Evolutionary conservation across 2,888 invertebrate species (phyloP), one percentile per base, ranked within the genome.

Genomic region (Eupithecia tripunctaria): DNA sequence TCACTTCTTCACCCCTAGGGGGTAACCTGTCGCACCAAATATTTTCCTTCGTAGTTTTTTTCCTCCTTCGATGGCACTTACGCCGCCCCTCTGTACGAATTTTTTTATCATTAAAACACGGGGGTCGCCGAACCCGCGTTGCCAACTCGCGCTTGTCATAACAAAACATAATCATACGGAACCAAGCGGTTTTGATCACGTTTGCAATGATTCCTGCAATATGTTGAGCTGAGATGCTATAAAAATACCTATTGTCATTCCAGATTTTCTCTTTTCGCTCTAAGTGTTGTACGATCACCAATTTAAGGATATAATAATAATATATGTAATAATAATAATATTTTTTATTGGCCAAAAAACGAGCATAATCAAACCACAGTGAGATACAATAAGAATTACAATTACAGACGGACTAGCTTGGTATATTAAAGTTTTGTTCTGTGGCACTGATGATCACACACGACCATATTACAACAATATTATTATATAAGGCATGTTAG

Each of bases 1-100:
- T 87, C 84, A 84, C 80, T 75, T 73, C 79, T 75, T 73, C 79
- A 78, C 79, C 84, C 82, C 85, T 82, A 83, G 80, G 86, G 84
- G 89, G 89, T 90, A 92, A 94, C 94, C 94, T 94, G 94, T 94
- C 94, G 94, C 93, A 91, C 94, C 94, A 94, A 94, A 94, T 94
- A 94, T 94, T 94, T 94, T 94, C 90, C 93, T 94, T 87, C 91
- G 92, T 93, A 93, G 94, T 93, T 94, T 94, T 63, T 84, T 93
- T 94, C 93, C 92, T 92, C 89, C 91, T 93, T 91, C 92, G 91
- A 93, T 93, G 92, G 93, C 94, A 94, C 94, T 94, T 93, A 93
- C 91, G 89, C 88, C 89, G 88, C 92, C 94, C 93, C 92, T 91
- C 91, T 88, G 91, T 91, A 93, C 94, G 94, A 94, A 93, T 94